phyloP scores from a whole-genome alignment of 2,113 vertebrate species.

The Ovibos moschatus region DNA sequence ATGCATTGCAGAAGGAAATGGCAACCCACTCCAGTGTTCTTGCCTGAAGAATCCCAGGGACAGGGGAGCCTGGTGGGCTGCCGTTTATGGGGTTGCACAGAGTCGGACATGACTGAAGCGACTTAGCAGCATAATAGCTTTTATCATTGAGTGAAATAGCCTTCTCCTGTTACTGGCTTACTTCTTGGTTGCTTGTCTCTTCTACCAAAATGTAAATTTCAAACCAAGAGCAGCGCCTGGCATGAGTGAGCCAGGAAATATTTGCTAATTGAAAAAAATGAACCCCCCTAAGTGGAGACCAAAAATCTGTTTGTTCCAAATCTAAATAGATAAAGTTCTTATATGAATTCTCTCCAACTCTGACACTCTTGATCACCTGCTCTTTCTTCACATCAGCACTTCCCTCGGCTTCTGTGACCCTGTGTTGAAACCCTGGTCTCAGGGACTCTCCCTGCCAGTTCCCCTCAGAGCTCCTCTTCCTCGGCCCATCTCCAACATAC shows the following conservation, averaged over 20 bases:
- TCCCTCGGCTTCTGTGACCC: not conserved
- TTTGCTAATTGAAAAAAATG: not conserved
- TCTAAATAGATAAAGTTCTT: not conserved
- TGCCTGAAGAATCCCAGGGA: too few relatives aligned
- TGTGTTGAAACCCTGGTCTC: not conserved
- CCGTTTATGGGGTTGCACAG: too few relatives aligned
- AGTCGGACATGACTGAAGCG: too few relatives aligned
- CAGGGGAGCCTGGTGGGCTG: too few relatives aligned
- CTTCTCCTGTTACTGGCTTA: not conserved
- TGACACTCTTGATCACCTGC: not conserved
- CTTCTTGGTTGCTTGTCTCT: not conserved
- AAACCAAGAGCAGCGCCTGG: not conserved
- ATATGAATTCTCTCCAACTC: not conserved
- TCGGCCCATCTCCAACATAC: rapidly evolving
- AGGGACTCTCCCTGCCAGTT: not conserved
- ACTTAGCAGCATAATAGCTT: not conserved
- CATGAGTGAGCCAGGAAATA: not conserved
- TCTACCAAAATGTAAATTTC: not conserved
- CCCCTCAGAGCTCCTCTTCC: not conserved
- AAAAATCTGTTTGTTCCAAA: not conserved
- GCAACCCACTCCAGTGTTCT: too few relatives aligned
- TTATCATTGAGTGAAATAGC: not conserved
- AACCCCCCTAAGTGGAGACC: not conserved
- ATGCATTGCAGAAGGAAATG: too few relatives aligned
- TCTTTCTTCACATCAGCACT: not conserved